Percentiles rank a stretch among this genome's conserved stretches.
phyloP scores from a whole-genome alignment of 2,888 invertebrate species.

The Scaeva pyrastri region DNA sequence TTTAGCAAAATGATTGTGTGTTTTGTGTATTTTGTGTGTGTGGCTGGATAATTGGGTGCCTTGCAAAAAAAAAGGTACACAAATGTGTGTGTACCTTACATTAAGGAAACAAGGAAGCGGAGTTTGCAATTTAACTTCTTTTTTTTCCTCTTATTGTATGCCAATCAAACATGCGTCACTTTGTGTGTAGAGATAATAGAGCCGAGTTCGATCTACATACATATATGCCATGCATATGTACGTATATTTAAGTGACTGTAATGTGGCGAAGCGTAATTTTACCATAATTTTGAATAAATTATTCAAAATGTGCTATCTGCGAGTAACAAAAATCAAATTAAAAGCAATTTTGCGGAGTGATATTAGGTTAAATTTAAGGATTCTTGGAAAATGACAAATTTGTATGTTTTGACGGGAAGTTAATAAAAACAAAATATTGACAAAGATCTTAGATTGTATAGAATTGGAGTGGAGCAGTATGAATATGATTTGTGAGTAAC shows the following conservation, averaged over 20 bases:
- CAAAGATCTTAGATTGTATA: too few species aligned
- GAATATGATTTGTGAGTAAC: too few species aligned
- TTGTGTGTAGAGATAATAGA: not conserved
- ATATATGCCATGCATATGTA: too few species aligned
- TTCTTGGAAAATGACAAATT: too few species aligned
- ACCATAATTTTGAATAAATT: not conserved
- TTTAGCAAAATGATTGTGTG: slow-evolving; percentile 7
- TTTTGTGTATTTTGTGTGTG: not conserved
- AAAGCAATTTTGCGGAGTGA: not conserved
- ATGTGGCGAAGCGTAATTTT: not conserved
- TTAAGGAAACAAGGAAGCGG: not conserved
- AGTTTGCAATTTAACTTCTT: not conserved
- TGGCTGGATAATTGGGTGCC: slow-evolving; percentile 5
- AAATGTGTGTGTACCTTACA: not conserved
- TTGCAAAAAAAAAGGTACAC: slow-evolving; percentile 11
- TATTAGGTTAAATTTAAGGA: not conserved
- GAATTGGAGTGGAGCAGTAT: too few species aligned
- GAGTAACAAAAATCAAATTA: not conserved
- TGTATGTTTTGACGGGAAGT: too few species aligned
- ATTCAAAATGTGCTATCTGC: not conserved
- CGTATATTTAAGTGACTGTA: not conserved
- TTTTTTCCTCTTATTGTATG: not conserved
- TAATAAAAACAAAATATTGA: too few species aligned
- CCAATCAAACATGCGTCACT: not conserved
- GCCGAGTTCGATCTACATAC: too few species aligned